These are phyloP conservation scores for Bombus polaris DNA, from an alignment of 1,140 invertebrate species.

Conservation along the genomic window DNA sequence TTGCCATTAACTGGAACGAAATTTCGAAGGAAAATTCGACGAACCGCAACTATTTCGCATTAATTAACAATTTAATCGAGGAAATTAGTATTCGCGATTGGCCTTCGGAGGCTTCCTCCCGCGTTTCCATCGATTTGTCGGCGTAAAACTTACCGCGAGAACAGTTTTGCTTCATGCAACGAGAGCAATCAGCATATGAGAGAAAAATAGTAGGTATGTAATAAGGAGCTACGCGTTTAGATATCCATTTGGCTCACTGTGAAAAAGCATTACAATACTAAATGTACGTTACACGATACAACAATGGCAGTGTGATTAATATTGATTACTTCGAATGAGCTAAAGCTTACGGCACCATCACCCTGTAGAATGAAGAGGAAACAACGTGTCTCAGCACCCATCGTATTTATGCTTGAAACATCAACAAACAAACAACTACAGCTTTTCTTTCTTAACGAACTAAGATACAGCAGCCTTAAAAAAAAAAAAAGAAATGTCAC, in stretches of 20 bases:
- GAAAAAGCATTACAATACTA: conserved; percentile 76
- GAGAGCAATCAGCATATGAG: conserved; percentile 43
- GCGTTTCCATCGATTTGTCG: neutral
- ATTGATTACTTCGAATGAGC: conserved; percentile 62
- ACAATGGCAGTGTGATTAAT: conserved; percentile 58
- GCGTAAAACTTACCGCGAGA: neutral
- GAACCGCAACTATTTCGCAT: neutral
- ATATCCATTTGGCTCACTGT: conserved; percentile 70
- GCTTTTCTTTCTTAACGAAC: neutral
- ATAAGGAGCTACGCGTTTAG: conserved; percentile 40
- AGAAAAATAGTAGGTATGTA: conserved; percentile 31
- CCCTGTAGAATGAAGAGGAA: conserved; percentile 47
- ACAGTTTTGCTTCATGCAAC: conserved; percentile 42
- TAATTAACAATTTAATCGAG: neutral
- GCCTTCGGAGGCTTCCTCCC: neutral
- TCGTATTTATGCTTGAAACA: neutral
- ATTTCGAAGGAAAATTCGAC: too few relatives aligned
- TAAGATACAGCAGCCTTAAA: neutral
- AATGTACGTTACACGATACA: conserved; percentile 64
- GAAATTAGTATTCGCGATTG: neutral
- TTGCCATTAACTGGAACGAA: neutral
- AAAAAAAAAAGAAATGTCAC: neutral
- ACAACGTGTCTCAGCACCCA: conserved; percentile 2
- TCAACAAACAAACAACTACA: neutral
- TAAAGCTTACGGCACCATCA: conserved; percentile 67